Percentiles rank a stretch among this genome's conserved stretches.
phyloP scores from a whole-genome alignment of 2,797 vertebrate genomes.

The Eulemur coronatus region DNA sequence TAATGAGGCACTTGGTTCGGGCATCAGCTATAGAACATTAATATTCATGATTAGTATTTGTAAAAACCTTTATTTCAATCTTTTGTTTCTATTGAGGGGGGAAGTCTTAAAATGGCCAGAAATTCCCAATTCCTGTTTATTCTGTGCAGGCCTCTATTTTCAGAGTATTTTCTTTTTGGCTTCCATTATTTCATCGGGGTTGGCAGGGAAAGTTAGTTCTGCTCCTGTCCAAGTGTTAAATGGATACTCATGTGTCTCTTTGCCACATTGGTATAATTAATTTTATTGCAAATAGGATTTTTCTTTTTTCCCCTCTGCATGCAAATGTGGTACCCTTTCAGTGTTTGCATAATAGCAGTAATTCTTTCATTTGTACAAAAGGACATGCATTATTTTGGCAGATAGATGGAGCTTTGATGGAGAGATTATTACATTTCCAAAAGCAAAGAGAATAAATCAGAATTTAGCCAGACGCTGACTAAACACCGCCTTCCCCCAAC shows the following conservation, averaged over 20 bases:
- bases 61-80: conserved; percentile 70
- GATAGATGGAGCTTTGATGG: conserved; percentile 77
- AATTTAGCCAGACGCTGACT: conserved; percentile 72
- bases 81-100: conserved; percentile 61
- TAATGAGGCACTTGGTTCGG: conserved; percentile 63
- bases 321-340: conserved; percentile 74
- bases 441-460: conserved; percentile 77
- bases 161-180: conserved; percentile 69
- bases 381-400: conserved; percentile 80
- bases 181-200: conserved; percentile 65
- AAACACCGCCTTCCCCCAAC: conserved; percentile 48
- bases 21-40: conserved; percentile 64
- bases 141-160: conserved; percentile 57
- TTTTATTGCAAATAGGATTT: conserved; percentile 78
- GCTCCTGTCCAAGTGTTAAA: conserved; percentile 75
- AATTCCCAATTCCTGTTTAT: conserved; percentile 70
- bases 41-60: conserved; percentile 75
- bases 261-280: conserved; percentile 75
- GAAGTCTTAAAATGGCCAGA: conserved; percentile 60
- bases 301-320: conserved; percentile 68
- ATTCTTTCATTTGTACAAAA: conserved; percentile 77
- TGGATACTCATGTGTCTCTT: conserved; percentile 74
- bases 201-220: conserved; percentile 73
- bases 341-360: conserved; percentile 78
- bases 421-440: conserved; percentile 80